phyloP scores from a whole-genome alignment of 2,797 vertebrate species.

The Falco concolor region DNA sequence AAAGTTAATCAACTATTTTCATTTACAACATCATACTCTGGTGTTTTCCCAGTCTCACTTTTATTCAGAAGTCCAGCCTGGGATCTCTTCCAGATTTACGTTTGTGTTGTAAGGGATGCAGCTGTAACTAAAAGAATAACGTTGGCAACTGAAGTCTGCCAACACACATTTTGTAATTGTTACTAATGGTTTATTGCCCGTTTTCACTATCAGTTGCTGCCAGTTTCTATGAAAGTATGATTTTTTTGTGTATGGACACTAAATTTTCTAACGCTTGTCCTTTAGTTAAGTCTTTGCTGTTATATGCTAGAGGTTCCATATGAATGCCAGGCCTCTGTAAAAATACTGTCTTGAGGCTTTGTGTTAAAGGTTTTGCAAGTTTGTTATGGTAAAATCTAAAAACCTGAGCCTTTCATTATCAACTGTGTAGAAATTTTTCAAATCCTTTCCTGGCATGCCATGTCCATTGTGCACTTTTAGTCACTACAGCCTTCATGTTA shows the following conservation, averaged over 20 bases:
- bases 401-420: neutral
- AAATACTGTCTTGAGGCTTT: neutral
- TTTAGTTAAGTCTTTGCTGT: neutral
- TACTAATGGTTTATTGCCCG: neutral
- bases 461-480: neutral
- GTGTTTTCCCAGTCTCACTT: neutral
- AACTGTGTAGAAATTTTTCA: neutral
- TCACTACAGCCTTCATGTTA: neutral
- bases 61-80: neutral
- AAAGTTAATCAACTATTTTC: neutral
- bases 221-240: neutral
- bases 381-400: neutral
- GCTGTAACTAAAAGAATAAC: neutral
- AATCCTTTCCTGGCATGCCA: neutral
- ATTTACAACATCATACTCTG: neutral
- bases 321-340: neutral
- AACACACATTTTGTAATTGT: neutral
- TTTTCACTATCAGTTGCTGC: neutral
- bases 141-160: neutral
- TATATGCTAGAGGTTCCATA: neutral
- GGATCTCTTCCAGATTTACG: neutral
- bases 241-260: neutral
- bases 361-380: neutral
- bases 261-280: neutral
- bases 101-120: neutral